Evolutionary conservation across 2,797 vertebrate species (phyloP).

Genomic region (Passerculus sandwichensis): DNA sequence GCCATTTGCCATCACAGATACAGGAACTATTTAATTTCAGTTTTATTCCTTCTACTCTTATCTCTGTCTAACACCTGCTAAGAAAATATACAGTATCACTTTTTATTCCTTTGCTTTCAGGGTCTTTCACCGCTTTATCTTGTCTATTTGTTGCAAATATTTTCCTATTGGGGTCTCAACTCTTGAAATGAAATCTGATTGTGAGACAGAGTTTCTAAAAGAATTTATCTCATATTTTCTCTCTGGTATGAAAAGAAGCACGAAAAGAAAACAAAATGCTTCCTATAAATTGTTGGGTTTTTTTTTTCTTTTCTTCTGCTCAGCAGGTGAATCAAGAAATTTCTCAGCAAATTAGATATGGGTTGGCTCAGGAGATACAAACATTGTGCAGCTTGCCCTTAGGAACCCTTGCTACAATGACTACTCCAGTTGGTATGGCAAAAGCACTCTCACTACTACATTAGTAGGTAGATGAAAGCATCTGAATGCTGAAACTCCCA

Average conservation of each 20-base stretch:
- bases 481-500: neutral
- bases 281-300: neutral
- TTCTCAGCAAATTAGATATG: neutral
- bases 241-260: neutral
- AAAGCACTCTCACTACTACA: neutral
- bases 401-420: neutral
- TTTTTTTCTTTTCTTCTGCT: neutral
- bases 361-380: neutral
- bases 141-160: conserved; percentile 8
- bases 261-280: neutral
- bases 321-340: neutral
- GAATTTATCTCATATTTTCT: neutral
- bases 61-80: conserved; percentile 38
- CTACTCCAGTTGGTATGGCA: neutral
- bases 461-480: neutral
- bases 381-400: neutral
- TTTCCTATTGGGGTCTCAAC: conserved; percentile 5
- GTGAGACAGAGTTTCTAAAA: neutral
- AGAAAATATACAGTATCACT: neutral
- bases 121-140: neutral
- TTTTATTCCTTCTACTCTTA: conserved; percentile 21
- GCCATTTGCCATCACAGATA: neutral
- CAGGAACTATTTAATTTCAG: neutral
- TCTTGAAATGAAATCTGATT: neutral
- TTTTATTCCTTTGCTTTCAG: conserved; percentile 20